phyloP scores from a whole-genome alignment of 2,888 invertebrate species.

The Empis livida region DNA sequence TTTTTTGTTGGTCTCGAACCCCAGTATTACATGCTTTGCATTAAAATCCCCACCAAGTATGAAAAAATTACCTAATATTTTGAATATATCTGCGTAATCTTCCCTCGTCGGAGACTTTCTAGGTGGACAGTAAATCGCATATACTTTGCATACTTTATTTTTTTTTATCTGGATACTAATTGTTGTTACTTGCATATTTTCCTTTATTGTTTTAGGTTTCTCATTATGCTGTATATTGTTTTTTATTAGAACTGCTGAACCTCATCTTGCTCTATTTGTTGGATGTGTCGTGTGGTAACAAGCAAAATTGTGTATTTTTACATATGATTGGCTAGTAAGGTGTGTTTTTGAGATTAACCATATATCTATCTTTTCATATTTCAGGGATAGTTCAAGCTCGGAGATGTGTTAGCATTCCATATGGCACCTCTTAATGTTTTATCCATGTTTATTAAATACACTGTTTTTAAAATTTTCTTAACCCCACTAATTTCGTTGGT shows the following conservation, averaged over 20 bases:
- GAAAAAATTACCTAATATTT: background rate
- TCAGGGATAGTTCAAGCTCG: constrained; percentile 6
- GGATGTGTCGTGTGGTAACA: constrained; percentile 8
- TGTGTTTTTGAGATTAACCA: too few species aligned
- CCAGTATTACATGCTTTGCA: too few species aligned
- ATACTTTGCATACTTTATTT: background rate
- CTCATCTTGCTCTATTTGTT: constrained; percentile 6
- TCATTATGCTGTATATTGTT: background rate
- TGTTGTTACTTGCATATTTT: background rate
- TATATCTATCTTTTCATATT: constrained; percentile 5
- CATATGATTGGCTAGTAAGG: too few species aligned
- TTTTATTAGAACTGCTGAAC: constrained; percentile 8
- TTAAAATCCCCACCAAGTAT: constrained; percentile 2
- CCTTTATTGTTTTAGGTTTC: background rate
- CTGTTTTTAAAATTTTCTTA: too few species aligned
- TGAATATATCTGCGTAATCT: background rate
- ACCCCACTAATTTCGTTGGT: too few species aligned
- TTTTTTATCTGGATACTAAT: background rate
- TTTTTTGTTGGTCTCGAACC: too few species aligned
- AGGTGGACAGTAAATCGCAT: constrained; percentile 3
- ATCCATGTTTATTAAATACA: too few species aligned
- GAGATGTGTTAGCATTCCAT: too few species aligned
- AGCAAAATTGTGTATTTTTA: constrained; percentile 5
- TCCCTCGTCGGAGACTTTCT: background rate
- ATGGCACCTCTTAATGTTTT: too few species aligned